Percentiles rank a stretch among this genome's conserved stretches.
phyloP scores from a whole-genome alignment of 2,797 vertebrate genomes.

The Acanthurus tractus region DNA sequence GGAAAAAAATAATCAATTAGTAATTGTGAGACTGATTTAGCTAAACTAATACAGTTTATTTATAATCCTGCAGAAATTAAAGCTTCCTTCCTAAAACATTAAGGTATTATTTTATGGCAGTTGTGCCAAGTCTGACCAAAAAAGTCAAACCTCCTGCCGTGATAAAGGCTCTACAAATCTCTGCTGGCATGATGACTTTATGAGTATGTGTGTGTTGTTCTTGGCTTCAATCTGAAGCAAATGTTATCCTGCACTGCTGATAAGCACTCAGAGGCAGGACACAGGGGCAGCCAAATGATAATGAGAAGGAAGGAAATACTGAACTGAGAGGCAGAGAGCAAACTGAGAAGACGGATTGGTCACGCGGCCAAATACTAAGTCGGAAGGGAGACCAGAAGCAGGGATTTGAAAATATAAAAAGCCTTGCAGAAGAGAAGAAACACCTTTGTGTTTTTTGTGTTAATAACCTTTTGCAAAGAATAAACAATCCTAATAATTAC shows the following conservation, averaged over 20 bases:
- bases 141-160: neutral
- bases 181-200: neutral
- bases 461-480: neutral
- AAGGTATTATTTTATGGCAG: neutral
- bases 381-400: neutral
- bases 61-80: neutral
- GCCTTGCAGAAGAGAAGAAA: neutral
- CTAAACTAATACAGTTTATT: neutral
- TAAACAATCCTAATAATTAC: neutral
- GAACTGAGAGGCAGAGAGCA: conserved; percentile 15
- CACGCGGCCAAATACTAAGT: conserved; percentile 5
- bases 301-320: conserved; percentile 28
- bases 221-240: conserved; percentile 67
- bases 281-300: conserved; percentile 35
- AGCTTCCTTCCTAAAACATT: neutral
- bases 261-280: conserved; percentile 55
- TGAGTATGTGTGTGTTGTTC: conserved; percentile 18
- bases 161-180: neutral
- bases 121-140: neutral
- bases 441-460: neutral
- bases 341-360: conserved; percentile 15
- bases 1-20: neutral
- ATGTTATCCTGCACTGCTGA: conserved; percentile 66
- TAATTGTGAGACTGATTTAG: neutral
- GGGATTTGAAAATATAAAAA: neutral